Evolutionary conservation across 2,113 vertebrate genomes (phyloP).

Genomic region (Prunella fulvescens): DNA sequence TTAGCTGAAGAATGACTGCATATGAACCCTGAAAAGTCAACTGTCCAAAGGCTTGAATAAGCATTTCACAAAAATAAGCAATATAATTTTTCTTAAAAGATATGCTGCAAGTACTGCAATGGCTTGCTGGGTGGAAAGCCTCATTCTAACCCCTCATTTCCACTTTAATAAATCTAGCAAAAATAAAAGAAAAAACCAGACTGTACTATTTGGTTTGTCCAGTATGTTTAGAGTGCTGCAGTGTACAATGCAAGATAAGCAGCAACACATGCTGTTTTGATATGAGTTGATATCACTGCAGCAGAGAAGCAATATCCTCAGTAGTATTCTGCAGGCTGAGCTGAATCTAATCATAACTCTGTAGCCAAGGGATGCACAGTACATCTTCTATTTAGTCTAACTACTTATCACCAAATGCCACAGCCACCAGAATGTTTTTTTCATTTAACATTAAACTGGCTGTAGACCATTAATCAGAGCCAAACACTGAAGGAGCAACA

Average conservation of each 20-base stretch:
- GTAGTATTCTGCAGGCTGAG: not conserved
- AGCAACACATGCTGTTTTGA: not conserved
- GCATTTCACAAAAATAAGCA: not conserved
- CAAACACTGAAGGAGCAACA: not conserved
- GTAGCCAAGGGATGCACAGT: conserved; percentile 5
- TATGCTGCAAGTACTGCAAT: not conserved
- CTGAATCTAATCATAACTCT: conserved; percentile 31
- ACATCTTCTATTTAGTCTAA: conserved; percentile 45
- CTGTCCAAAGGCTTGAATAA: not conserved
- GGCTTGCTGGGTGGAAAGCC: not conserved
- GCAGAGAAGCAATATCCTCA: conserved; percentile 5
- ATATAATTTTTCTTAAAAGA: not conserved
- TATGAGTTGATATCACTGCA: not conserved
- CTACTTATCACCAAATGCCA: conserved; percentile 59
- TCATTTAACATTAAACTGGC: conserved; percentile 9
- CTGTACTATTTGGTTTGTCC: not conserved
- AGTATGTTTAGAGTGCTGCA: not conserved
- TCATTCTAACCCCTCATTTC: not conserved
- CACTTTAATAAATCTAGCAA: not conserved
- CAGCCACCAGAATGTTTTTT: not conserved
- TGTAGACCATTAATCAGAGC: conserved; percentile 3
- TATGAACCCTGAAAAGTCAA: not conserved
- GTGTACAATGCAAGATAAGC: conserved; percentile 1
- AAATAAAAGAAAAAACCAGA: not conserved
- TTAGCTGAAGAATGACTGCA: not conserved